phyloP scores from a whole-genome alignment of 2,113 vertebrate species.

The Narcine bancroftii region DNA sequence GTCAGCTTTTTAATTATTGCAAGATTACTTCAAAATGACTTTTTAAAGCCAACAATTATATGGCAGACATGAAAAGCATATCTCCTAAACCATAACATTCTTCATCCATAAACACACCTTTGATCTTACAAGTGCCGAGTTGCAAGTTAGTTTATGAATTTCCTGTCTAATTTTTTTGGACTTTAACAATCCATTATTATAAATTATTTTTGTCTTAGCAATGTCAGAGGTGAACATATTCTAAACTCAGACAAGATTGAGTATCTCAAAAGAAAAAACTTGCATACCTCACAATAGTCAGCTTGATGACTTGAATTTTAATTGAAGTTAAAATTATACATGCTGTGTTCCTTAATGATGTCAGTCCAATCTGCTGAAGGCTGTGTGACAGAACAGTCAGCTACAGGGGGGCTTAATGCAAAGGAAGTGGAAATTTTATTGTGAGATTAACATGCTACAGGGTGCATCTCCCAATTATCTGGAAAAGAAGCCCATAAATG shows the following conservation, averaged over 20 bases:
- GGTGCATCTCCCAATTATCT: conserved; percentile 15
- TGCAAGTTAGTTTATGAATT: not conserved
- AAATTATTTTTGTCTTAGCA: not conserved
- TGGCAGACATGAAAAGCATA: not conserved
- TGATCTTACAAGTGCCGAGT: not conserved
- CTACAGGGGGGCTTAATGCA: not conserved
- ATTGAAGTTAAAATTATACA: conserved; percentile 2
- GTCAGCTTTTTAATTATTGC: not conserved
- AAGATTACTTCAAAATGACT: not conserved
- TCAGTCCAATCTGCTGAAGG: conserved; percentile 13
- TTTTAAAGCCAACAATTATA: not conserved
- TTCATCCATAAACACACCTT: not conserved
- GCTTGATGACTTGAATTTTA: conserved; percentile 30
- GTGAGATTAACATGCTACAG: not conserved
- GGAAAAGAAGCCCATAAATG: not conserved
- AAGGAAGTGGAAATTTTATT: not conserved
- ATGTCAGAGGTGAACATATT: not conserved
- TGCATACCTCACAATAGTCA: not conserved
- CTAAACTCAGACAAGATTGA: not conserved
- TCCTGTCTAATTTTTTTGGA: not conserved
- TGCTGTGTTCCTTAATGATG: conserved; percentile 34
- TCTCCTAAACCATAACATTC: not conserved
- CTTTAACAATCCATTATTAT: not conserved
- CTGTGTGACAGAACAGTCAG: conserved; percentile 13
- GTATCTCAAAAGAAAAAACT: not conserved